These are phyloP conservation scores for Protosalanx chinensis DNA, from an alignment of 2,797 vertebrate genomes.

Conservation along the genomic window DNA sequence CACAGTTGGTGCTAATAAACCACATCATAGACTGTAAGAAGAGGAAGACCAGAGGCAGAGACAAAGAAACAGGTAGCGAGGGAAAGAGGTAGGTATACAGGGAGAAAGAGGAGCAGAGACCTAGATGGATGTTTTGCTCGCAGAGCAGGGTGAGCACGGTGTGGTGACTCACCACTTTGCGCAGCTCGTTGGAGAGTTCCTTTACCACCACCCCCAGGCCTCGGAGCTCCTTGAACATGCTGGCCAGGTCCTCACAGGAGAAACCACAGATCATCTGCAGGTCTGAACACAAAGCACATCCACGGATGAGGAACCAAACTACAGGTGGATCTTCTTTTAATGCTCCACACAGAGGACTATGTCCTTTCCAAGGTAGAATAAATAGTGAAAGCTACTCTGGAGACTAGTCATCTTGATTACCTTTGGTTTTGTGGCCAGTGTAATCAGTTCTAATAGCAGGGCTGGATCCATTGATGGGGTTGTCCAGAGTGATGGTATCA, in stretches of 20 bases:
- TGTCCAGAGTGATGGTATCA: slow-evolving; percentile 84
- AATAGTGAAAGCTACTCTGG: neutral
- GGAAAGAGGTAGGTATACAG: neutral
- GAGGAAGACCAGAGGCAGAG: neutral
- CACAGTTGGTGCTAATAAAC: slow-evolving; percentile 2
- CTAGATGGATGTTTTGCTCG: neutral
- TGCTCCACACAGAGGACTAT: no score
- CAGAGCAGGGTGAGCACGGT: neutral
- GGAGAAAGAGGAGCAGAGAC: neutral
- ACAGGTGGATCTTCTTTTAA: neutral
- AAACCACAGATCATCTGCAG: slow-evolving; percentile 93
- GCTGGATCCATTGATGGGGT: slow-evolving; percentile 88
- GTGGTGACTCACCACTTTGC: slow-evolving; percentile 83
- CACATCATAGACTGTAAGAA: slow-evolving; percentile 6
- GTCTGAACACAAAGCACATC: slow-evolving; percentile 60
- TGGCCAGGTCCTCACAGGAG: slow-evolving; percentile 91
- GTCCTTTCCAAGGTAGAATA: no score
- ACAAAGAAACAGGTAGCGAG: slow-evolving; percentile 1
- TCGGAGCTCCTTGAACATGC: slow-evolving; percentile 92
- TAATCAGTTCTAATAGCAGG: slow-evolving; percentile 95
- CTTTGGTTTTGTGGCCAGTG: slow-evolving; percentile 94
- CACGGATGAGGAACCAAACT: neutral
- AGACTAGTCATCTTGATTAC: slow-evolving; percentile 47
- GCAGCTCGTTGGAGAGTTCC: slow-evolving; percentile 85
- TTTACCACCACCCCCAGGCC: slow-evolving; percentile 88